These are phyloP conservation scores for Parnassius apollo DNA, from an alignment of 2,888 invertebrate genomes.

Conservation along the genomic window DNA sequence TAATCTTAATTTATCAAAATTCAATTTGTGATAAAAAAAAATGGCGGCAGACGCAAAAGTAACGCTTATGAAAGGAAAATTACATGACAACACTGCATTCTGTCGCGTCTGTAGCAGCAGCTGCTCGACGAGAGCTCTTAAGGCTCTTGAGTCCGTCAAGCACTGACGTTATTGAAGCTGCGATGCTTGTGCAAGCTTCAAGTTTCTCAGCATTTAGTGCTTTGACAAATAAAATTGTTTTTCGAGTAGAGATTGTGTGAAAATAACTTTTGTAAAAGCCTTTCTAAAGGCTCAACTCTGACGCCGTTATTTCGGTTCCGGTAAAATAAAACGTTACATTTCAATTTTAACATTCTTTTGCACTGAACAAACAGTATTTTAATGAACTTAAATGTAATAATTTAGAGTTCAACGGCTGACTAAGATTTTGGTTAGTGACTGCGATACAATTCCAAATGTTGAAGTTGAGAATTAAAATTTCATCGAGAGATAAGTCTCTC, in stretches of 20 bases:
- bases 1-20: too few relatives aligned
- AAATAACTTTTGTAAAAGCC: constrained; percentile 22
- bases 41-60: too few relatives aligned
- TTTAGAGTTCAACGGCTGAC: too few relatives aligned
- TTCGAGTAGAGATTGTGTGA: constrained; percentile 28
- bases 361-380: too few relatives aligned
- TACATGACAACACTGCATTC: constrained; percentile 22
- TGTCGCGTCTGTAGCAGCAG: constrained; percentile 49
- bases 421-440: too few relatives aligned
- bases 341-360: background rate
- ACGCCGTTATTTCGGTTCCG: constrained; percentile 5
- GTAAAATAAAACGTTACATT: background rate
- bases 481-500: too few relatives aligned
- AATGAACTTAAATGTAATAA: too few relatives aligned
- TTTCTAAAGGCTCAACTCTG: constrained; percentile 13
- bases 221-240: constrained; percentile 40
- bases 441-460: too few relatives aligned
- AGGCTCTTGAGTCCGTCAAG: constrained; percentile 47
- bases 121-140: constrained; percentile 55
- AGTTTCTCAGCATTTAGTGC: constrained; percentile 42
- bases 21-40: too few relatives aligned
- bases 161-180: constrained; percentile 42
- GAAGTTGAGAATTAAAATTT: too few relatives aligned
- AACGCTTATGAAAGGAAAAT: background rate
- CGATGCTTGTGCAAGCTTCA: constrained; percentile 44